Evolutionary conservation across 2,797 vertebrate genomes (phyloP).

Genomic region (Phaenicophaeus curvirostris): DNA sequence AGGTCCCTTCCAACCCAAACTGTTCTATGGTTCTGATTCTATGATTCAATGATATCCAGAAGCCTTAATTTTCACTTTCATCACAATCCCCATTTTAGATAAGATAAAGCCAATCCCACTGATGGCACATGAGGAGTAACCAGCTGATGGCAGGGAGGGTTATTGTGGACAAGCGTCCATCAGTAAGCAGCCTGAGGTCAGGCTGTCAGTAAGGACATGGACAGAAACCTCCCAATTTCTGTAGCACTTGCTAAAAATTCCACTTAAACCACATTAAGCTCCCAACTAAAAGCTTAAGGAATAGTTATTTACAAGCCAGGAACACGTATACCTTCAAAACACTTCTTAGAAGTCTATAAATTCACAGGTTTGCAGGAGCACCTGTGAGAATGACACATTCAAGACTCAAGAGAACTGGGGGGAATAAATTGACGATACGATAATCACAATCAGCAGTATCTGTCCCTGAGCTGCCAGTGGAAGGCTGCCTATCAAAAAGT

Average conservation of each 20-base stretch:
- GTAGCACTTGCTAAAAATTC: neutral
- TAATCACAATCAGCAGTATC: neutral
- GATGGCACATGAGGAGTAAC: neutral
- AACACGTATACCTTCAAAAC: neutral
- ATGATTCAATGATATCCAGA: no score
- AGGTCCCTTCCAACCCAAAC: no score
- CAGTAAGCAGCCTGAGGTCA: accelerated
- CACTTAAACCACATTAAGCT: neutral
- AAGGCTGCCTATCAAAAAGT: neutral
- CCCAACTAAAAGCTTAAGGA: neutral
- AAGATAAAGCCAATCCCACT: neutral
- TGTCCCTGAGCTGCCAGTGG: neutral
- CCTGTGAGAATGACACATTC: neutral
- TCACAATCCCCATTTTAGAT: neutral
- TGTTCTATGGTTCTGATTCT: no score
- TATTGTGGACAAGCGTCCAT: neutral
- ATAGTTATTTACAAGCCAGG: neutral
- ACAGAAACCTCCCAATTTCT: neutral
- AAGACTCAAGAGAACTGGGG: neutral
- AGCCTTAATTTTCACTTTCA: neutral
- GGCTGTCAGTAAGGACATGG: accelerated
- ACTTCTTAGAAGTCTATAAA: neutral
- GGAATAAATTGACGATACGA: neutral
- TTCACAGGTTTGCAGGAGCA: accelerated
- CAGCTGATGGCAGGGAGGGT: no score